These are phyloP conservation scores for Oncorhynchus clarkii DNA, from an alignment of 2,113 vertebrate species.

Conservation along the genomic window DNA sequence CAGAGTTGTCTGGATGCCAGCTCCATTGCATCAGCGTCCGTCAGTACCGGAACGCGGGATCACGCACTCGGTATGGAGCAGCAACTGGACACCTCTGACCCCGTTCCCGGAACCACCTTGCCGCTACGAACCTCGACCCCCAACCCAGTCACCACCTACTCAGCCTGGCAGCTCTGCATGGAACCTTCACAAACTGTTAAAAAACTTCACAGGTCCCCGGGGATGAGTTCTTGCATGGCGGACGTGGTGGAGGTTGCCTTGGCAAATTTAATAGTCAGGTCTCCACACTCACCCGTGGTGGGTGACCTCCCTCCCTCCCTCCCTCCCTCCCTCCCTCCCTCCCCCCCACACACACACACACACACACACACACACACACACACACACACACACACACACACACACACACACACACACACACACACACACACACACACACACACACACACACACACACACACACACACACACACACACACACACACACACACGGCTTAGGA, in stretches of 20 bases:
- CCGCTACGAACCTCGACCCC: conserved; percentile 44
- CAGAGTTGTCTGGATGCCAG: conserved; percentile 82
- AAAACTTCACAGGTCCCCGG: conserved; percentile 78
- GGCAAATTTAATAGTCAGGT: conserved; percentile 30
- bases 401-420: too few relatives aligned
- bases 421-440: background rate
- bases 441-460: background rate
- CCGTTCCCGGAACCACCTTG: conserved; percentile 52
- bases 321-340: background rate
- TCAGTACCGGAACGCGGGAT: conserved; percentile 69
- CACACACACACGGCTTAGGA: background rate
- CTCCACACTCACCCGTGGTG: background rate
- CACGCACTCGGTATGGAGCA: conserved; percentile 48
- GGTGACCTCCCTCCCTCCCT: background rate
- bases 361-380: too few relatives aligned
- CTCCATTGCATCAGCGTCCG: conserved; percentile 81
- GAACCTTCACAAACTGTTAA: conserved; percentile 67
- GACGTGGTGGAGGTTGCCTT: conserved; percentile 26
- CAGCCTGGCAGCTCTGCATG: conserved; percentile 70
- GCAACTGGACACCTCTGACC: conserved; percentile 70
- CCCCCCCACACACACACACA: background rate
- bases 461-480: background rate
- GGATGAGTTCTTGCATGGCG: conserved; percentile 50
- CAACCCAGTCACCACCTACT: conserved; percentile 79
- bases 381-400: background rate